These are phyloP conservation scores for Pangasius mekongensis DNA, from an alignment of 2,797 vertebrate genomes.

Conservation along the genomic window DNA sequence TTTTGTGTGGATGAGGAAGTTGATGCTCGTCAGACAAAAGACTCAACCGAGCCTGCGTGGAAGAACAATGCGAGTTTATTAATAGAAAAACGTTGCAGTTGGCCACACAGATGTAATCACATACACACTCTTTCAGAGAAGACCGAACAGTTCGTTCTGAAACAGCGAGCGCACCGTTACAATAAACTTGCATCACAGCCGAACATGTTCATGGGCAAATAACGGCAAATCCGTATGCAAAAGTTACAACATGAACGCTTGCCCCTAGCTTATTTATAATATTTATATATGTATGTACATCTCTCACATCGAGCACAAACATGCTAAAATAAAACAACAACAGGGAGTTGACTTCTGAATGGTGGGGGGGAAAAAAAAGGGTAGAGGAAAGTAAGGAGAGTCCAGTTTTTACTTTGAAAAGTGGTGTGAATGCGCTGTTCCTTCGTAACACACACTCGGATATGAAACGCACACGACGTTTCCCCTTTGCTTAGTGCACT, in stretches of 20 bases:
- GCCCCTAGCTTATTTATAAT: conserved; percentile 71
- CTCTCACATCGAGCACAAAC: conserved; percentile 74
- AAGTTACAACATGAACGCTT: conserved; percentile 73
- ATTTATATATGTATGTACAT: conserved; percentile 80
- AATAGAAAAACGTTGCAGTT: conserved; percentile 62
- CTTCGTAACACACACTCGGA: neutral
- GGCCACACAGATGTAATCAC: conserved; percentile 49
- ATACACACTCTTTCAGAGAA: conserved; percentile 40
- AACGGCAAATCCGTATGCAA: conserved; percentile 8
- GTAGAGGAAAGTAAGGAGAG: neutral
- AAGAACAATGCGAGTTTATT: conserved; percentile 77
- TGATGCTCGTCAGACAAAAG: neutral
- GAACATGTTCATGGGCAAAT: neutral
- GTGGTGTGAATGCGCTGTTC: too few species aligned
- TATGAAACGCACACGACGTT: neutral
- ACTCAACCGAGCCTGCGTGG: conserved; percentile 55
- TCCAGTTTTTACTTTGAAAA: neutral
- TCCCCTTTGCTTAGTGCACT: neutral
- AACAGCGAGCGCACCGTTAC: neutral
- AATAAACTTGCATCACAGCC: neutral
- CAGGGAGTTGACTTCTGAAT: conserved; percentile 52
- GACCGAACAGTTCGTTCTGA: neutral
- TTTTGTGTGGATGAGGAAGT: neutral
- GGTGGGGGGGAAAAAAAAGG: conserved; percentile 20
- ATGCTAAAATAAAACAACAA: conserved; percentile 70